These are phyloP conservation scores for Rallus crepitans DNA, from an alignment of 2,797 vertebrate species.

Conservation along the genomic window DNA sequence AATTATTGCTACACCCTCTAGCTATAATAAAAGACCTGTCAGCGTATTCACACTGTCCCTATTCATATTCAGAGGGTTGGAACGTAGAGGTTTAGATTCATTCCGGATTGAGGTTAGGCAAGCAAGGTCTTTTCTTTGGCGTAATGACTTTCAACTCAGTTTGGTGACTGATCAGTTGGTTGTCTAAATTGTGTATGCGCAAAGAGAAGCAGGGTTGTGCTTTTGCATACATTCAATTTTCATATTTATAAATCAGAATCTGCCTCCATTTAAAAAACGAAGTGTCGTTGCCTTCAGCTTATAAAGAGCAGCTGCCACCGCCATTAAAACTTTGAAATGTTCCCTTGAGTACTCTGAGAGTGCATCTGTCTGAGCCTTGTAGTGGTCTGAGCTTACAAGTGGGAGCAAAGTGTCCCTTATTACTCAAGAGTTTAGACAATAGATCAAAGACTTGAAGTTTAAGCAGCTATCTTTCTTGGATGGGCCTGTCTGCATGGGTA, in stretches of 20 bases:
- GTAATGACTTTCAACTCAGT: constrained; percentile 43
- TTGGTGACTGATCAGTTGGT: constrained; percentile 57
- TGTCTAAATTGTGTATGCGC: constrained; percentile 41
- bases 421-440: not conserved
- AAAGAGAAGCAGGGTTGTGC: constrained; percentile 22
- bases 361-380: constrained; percentile 32
- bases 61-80: constrained; percentile 35
- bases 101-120: constrained; percentile 36
- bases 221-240: constrained; percentile 60
- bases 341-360: constrained; percentile 51
- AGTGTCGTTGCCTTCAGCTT: constrained; percentile 51
- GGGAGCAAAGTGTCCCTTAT: constrained; percentile 44
- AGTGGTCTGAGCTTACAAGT: constrained; percentile 50
- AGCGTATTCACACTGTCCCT: not conserved
- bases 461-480: not conserved
- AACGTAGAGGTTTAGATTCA: constrained; percentile 41
- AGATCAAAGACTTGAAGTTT: constrained; percentile 26
- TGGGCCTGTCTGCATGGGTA: not conserved
- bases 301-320: constrained; percentile 57
- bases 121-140: constrained; percentile 39
- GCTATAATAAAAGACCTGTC: constrained; percentile 56
- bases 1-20: constrained; percentile 70
- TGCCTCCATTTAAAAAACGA: constrained; percentile 62
- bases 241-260: constrained; percentile 73
- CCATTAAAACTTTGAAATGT: constrained; percentile 62